Base-by-base conservation (phyloP, 1,140 invertebrate species). In the Bombus sylvicola region DNA sequence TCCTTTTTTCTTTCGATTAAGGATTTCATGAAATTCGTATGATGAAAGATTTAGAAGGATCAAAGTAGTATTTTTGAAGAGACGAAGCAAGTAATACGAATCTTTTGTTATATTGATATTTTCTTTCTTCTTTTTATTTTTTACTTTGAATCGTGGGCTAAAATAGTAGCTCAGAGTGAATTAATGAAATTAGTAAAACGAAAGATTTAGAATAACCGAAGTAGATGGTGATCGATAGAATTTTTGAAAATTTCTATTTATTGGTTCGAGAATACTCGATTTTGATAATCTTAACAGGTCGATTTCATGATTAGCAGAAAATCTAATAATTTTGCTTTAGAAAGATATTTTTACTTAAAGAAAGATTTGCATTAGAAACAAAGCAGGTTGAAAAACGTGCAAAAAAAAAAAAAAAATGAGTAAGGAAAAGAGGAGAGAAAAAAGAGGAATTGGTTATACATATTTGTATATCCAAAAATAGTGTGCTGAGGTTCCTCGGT, bases 381-480 rank as follows among this genome's bases (percentile, higher is more conserved):
- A 68, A 68, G 15, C 22, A 22, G 2, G 2, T 37, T 31, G 18
- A 37, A 6, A 64, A 31, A 66, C 31, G 64, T 34, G 13, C 15
- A 66, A 34, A 34, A 25, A 22, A 4, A 1, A 4, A 1, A 66
- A 66, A 66, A 34, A 22, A 25, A 3, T 5, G n/a, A 10, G 43
- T 37, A 75, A 53, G 13, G 0, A 25, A n/a, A 39, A 25, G 25
- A 13, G 28, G 10, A 37, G 31, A 80, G 53, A 39, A 28, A 22
- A 53, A 31, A 72, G 41, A 28, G 37, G 47, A 81, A 81, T 72
- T 18, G 68, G 47, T 47, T 72, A 81, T 81, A 81, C 47, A 22
- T 53, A 53, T 53, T 53, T 47, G 28, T 34, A 66, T 34, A 34
- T 71, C 79, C 68, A 72, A 81, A 81, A 81, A 59, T 81, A 81